Percentiles rank a stretch among this genome's conserved stretches.
phyloP scores from a whole-genome alignment of 2,113 vertebrate species.

The Aegotheles bennettii region DNA sequence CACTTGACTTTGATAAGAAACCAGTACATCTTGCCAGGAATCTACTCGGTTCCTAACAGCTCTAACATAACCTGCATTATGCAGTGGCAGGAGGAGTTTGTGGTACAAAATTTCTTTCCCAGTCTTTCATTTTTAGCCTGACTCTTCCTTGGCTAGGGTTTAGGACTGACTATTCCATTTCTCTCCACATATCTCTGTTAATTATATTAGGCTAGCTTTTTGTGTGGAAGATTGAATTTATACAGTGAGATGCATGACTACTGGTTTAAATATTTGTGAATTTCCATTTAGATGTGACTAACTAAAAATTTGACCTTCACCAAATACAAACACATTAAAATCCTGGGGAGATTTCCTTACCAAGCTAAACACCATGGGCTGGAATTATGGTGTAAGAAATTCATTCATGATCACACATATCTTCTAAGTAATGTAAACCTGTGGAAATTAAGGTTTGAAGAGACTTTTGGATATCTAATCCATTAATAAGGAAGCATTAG shows the following conservation, averaged over 20 bases:
- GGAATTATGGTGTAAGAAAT: neutral
- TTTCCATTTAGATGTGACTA: neutral
- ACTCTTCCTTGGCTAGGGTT: neutral
- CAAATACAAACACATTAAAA: neutral
- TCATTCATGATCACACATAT: neutral
- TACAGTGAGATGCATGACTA: neutral
- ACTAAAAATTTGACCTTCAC: neutral
- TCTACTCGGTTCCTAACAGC: neutral
- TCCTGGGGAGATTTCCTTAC: neutral
- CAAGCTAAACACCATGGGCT: neutral
- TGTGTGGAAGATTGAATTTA: neutral
- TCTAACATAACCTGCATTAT: neutral
- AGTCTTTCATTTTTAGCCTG: neutral
- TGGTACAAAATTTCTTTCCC: neutral
- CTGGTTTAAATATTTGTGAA: neutral
- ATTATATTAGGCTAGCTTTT: neutral
- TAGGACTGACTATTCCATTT: neutral
- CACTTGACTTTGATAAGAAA: slow-evolving; percentile 1
- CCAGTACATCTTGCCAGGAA: neutral
- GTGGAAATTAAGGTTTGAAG: neutral
- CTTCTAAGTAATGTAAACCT: neutral
- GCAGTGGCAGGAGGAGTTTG: neutral
- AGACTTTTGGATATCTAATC: neutral
- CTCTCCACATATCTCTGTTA: neutral
- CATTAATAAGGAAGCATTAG: neutral